A percentile compares a stretch with the other conserved stretches of the same genome.
Conservation (phyloP, 2,113 vertebrate species). For the Tylochromis polylepis region DNA sequence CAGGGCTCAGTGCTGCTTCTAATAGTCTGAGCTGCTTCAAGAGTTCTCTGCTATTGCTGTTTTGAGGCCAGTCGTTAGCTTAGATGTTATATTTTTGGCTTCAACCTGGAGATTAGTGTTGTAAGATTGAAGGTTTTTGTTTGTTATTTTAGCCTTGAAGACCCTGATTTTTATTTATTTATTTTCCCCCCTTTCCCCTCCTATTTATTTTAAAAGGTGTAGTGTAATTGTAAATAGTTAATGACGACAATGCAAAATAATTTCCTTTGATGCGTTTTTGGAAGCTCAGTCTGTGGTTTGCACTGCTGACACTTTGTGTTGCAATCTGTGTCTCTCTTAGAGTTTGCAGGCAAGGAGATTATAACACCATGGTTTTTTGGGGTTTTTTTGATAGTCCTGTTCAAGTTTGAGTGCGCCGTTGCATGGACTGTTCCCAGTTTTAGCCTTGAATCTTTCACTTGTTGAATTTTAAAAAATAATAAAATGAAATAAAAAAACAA, state of each 20-base stretch:
- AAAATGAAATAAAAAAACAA: too few species aligned
- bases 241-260: not conserved
- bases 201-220: not conserved
- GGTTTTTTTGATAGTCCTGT: not conserved
- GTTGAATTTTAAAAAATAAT: not conserved
- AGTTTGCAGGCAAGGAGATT: not conserved
- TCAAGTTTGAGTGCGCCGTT: not conserved
- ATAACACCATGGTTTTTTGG: not conserved
- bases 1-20: too few species aligned
- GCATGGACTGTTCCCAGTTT: not conserved
- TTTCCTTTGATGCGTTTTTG: not conserved
- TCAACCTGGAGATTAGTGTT: not conserved
- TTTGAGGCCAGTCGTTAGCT: not conserved
- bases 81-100: not conserved
- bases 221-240: not conserved
- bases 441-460: not conserved
- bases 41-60: not conserved
- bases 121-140: not conserved
- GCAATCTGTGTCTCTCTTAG: not conserved
- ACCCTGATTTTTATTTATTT: not conserved
- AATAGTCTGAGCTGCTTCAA: too few species aligned
- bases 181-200: not conserved
- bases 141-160: not conserved
- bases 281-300: not conserved
- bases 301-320: not conserved